Percentiles rank a stretch among this genome's conserved stretches.
Conservation (phyloP, 2,113 vertebrate species). For the Nicator chloris region DNA sequence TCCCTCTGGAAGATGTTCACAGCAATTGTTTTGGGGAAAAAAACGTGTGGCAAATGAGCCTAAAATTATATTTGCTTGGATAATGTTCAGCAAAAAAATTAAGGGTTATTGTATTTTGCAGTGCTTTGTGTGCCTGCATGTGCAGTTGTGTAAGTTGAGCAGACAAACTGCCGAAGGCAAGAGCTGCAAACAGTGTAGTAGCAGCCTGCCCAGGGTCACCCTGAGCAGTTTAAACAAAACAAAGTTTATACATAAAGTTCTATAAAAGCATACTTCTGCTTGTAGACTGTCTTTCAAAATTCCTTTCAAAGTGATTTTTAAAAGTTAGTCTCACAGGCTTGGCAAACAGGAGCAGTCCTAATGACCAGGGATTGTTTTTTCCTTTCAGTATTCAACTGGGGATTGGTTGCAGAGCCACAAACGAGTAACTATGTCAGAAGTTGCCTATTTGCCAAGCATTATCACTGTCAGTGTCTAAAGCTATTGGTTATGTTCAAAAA, state of each 20-base stretch:
- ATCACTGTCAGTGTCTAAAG: neutral
- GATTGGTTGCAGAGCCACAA: neutral
- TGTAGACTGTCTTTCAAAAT: neutral
- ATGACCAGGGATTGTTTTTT: neutral
- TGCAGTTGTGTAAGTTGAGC: neutral
- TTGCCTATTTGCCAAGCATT: neutral
- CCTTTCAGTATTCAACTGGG: neutral
- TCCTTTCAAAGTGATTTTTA: neutral
- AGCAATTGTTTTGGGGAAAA: neutral
- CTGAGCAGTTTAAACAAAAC: neutral
- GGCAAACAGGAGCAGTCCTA: neutral
- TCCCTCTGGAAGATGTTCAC: neutral
- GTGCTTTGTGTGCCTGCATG: neutral
- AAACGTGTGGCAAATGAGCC: accelerated
- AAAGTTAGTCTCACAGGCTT: neutral
- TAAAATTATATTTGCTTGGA: neutral
- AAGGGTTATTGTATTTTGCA: neutral
- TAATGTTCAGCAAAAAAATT: neutral
- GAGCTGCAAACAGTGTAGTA: neutral
- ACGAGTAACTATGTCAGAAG: neutral
- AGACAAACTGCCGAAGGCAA: neutral
- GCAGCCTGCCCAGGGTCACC: neutral
- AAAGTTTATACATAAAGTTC: too few species aligned
- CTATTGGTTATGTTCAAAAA: too few species aligned
- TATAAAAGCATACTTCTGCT: neutral